These are phyloP conservation scores for Aradus depressus DNA, from an alignment of 2,888 invertebrate species.

Conservation along the genomic window DNA sequence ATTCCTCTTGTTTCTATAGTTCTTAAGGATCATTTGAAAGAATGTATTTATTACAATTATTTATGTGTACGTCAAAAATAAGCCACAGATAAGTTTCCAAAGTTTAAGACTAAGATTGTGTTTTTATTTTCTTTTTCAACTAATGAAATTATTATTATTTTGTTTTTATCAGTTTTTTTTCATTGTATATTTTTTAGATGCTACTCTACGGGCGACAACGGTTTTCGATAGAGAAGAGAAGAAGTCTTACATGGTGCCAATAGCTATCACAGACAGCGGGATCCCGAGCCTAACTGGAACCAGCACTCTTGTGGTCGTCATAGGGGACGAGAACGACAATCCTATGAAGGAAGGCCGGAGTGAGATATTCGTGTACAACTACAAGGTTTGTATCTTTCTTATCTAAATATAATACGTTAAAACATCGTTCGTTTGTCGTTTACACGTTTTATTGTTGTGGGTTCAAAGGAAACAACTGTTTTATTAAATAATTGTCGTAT, in stretches of 20 bases:
- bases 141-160: too few relatives aligned
- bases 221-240: conserved; percentile 76
- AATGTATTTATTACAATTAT: too few relatives aligned
- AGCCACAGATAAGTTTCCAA: too few relatives aligned
- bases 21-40: too few relatives aligned
- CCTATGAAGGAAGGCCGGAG: conserved; percentile 78
- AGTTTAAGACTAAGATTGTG: too few relatives aligned
- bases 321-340: conserved; percentile 92
- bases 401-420: conserved; percentile 9
- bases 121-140: too few relatives aligned
- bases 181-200: too few relatives aligned
- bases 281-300: conserved; percentile 59
- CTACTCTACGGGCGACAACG: conserved; percentile 57
- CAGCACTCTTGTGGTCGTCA: conserved; percentile 74
- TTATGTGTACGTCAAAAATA: too few relatives aligned
- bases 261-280: conserved; percentile 80
- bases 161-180: too few relatives aligned
- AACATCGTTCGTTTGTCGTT: too few relatives aligned
- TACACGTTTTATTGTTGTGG: not conserved
- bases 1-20: too few relatives aligned
- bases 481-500: not conserved
- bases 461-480: not conserved
- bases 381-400: conserved; percentile 48
- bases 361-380: conserved; percentile 88
- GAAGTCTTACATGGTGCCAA: conserved; percentile 79